Conservation (phyloP, 2,113 vertebrate species). For the Syrrhaptes paradoxus region DNA sequence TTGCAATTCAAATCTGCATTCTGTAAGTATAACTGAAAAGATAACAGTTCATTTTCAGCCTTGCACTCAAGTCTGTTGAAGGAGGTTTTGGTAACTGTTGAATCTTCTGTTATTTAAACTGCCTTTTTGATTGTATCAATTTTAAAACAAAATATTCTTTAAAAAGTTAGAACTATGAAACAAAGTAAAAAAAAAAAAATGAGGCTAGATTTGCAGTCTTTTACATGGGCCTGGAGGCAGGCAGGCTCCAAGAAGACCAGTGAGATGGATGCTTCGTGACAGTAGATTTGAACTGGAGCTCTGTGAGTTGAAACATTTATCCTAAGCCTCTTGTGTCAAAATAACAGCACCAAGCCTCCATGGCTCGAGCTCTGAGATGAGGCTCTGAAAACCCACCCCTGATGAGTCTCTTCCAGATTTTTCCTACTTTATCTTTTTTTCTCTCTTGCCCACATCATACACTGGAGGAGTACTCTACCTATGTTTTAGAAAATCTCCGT, state of each 20-base stretch:
- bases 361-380: not conserved
- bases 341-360: fast-evolving
- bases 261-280: not conserved
- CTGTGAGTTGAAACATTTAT: not conserved
- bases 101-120: constrained; percentile 33
- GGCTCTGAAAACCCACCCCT: not conserved
- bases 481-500: not conserved
- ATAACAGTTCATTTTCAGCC: constrained; percentile 50
- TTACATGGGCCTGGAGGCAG: not conserved
- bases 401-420: not conserved
- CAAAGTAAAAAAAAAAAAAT: not conserved
- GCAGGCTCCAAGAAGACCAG: not conserved
- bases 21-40: constrained; percentile 41
- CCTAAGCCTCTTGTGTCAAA: not conserved
- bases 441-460: not conserved
- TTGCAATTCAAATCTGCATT: constrained; percentile 61
- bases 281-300: not conserved
- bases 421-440: not conserved
- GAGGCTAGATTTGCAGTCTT: not conserved
- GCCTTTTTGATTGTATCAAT: not conserved
- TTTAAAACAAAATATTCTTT: not conserved
- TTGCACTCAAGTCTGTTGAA: constrained; percentile 25
- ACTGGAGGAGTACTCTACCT: no score
- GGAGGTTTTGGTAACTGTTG: not conserved
- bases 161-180: not conserved